Evolutionary conservation across 2,797 vertebrate species (phyloP).

Genomic region (Phoxinus dragarum): DNA sequence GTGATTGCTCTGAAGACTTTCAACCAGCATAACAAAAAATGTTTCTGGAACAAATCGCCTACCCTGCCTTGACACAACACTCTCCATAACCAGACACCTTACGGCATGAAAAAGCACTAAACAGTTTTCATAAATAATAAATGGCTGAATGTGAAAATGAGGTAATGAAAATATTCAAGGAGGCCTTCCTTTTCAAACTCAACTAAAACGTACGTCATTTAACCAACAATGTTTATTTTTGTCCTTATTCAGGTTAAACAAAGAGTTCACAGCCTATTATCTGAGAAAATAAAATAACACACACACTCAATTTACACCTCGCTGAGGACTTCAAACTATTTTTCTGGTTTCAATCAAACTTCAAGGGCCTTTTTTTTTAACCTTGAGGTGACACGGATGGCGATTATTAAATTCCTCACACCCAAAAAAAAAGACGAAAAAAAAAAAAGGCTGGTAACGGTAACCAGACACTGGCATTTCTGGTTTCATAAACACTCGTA

Average conservation of each 20-base stretch:
- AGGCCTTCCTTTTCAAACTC: background rate
- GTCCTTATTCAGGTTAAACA: conserved; percentile 9
- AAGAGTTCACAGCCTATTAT: background rate
- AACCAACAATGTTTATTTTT: background rate
- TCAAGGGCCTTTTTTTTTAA: conserved; percentile 67
- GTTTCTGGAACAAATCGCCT: background rate
- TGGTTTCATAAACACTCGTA: conserved; percentile 63
- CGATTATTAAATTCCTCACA: conserved; percentile 70
- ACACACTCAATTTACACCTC: conserved; percentile 18
- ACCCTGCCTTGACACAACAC: background rate
- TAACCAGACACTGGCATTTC: conserved; percentile 66
- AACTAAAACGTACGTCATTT: too few relatives aligned
- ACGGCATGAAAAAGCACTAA: background rate
- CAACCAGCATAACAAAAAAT: background rate
- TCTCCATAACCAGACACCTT: background rate
- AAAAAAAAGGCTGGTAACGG: conserved; percentile 34
- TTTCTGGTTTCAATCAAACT: conserved; percentile 67
- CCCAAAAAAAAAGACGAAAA: conserved; percentile 52
- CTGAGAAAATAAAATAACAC: conserved; percentile 6
- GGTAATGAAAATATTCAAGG: conserved; percentile 15
- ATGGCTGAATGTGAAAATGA: background rate
- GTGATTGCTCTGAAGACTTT: too few relatives aligned
- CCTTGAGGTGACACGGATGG: conserved; percentile 54
- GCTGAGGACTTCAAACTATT: conserved; percentile 39
- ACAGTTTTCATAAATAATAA: conserved; percentile 2